These are phyloP conservation scores for Delichon dasypus DNA, from an alignment of 2,797 vertebrate genomes.

Conservation along the genomic window DNA sequence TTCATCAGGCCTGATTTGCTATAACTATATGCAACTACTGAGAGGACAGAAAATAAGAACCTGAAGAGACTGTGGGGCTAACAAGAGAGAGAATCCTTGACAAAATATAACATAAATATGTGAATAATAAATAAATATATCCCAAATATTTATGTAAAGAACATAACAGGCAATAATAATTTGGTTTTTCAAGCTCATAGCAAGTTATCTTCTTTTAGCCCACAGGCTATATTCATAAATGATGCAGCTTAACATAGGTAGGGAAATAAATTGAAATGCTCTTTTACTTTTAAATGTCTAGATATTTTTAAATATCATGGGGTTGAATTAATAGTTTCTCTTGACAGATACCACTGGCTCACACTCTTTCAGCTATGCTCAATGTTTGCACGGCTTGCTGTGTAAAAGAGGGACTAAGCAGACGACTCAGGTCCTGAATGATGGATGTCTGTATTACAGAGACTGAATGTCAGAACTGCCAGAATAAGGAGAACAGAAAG, in stretches of 20 bases:
- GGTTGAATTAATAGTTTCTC: background rate
- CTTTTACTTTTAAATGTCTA: background rate
- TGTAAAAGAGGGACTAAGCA: background rate
- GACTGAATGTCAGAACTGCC: background rate
- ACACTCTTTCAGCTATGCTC: background rate
- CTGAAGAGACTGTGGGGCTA: background rate
- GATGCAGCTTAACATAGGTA: background rate
- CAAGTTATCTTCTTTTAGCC: background rate
- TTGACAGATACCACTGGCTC: background rate
- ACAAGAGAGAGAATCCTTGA: background rate
- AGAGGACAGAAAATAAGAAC: background rate
- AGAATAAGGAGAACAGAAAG: background rate
- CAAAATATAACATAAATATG: background rate
- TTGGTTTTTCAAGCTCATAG: background rate
- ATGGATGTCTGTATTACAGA: background rate
- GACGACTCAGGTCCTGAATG: background rate
- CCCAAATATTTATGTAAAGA: background rate
- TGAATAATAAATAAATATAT: background rate
- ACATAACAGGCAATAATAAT: background rate
- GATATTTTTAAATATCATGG: background rate
- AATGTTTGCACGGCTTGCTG: background rate
- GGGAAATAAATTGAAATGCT: background rate
- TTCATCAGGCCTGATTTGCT: conserved; percentile 3
- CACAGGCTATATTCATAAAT: background rate
- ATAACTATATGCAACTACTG: background rate